phyloP scores from a whole-genome alignment of 1,140 invertebrate species.

The Sesamia nonagrioides region DNA sequence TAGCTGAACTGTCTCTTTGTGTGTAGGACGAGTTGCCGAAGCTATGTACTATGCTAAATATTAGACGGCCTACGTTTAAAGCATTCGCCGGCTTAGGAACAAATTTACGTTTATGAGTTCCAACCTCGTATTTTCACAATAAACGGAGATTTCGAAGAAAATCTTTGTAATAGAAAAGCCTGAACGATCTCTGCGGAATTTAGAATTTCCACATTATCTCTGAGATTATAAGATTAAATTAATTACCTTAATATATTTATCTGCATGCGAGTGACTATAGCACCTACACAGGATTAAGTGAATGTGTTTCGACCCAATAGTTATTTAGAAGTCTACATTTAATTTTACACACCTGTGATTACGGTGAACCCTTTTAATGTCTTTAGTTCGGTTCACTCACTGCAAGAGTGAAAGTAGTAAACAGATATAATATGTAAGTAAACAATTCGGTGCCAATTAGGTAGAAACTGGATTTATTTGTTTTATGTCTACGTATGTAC shows the following conservation, averaged over 20 bases:
- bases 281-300: constrained; percentile 43
- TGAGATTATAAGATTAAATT: constrained; percentile 43
- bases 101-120: constrained; percentile 73
- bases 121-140: constrained; percentile 63
- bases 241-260: constrained; percentile 33
- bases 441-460: constrained; percentile 42
- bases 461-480: constrained; percentile 32
- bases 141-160: constrained; percentile 57
- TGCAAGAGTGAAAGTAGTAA: constrained; percentile 54
- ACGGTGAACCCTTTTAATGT: constrained; percentile 72
- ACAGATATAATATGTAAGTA: constrained; percentile 45
- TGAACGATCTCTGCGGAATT: constrained; percentile 19
- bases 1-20: constrained; percentile 59
- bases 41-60: constrained; percentile 61
- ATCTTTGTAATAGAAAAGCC: constrained; percentile 50
- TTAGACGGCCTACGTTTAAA: constrained; percentile 66
- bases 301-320: constrained; percentile 67
- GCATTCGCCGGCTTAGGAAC: constrained; percentile 64
- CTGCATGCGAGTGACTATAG: constrained; percentile 1
- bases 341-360: constrained; percentile 77
- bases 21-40: constrained; percentile 57
- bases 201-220: constrained; percentile 23
- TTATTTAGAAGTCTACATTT: constrained; percentile 74
- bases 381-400: constrained; percentile 69
- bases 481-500: constrained; percentile 1